Evolutionary conservation across 2,888 invertebrate species (phyloP), one percentile per base, ranked within the genome.

Genomic region (Marasmarcha lunaedactyla): DNA sequence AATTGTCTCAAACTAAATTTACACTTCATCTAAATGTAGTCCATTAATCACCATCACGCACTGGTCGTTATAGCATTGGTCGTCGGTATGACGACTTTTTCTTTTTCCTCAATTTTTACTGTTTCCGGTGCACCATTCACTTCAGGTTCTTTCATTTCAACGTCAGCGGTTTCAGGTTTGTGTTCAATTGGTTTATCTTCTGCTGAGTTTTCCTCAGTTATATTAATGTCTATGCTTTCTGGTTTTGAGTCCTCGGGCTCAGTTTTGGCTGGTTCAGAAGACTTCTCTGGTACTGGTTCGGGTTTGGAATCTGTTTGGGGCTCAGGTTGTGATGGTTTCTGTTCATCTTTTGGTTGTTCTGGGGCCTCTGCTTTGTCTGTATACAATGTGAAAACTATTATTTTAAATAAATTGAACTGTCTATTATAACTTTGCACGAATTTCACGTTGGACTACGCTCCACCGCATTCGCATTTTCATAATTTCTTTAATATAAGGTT

Each of bases 211-310:
- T 68, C 67, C 43, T 59, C 72, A 35, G 72, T 72, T 52, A 73
- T 74, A 14, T 72, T 67, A 0, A 71, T 64, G 59, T 74, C 74
- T 9, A 63, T 67, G 7, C 55, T 66, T 44, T 71, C 74, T 0
- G 63, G 55, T 45, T 70, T 67, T 11, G 55, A 45, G 35, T 56
- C 59, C 27, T 57, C 55, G 52, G 27, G 53, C 47, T 35, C 54
- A 51, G 10, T n/a, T n/a, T n/a, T n/a, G n/a, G n/a, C n/a, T n/a
- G n/a, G n/a, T n/a, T 50, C 45, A 27, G 45, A 42, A n/a, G 14
- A 37, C 5, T 37, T 27, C 2, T 38, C 27, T 34, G 36, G 39
- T 33, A 37, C 39, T 12, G 42, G 46, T 14, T 52, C 51, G 4
- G 53, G 48, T 15, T 59, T 54, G 9, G 54, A 46, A 14, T 49